Evolutionary conservation across 2,888 invertebrate species (phyloP).

Genomic region (Aethes cnicana): DNA sequence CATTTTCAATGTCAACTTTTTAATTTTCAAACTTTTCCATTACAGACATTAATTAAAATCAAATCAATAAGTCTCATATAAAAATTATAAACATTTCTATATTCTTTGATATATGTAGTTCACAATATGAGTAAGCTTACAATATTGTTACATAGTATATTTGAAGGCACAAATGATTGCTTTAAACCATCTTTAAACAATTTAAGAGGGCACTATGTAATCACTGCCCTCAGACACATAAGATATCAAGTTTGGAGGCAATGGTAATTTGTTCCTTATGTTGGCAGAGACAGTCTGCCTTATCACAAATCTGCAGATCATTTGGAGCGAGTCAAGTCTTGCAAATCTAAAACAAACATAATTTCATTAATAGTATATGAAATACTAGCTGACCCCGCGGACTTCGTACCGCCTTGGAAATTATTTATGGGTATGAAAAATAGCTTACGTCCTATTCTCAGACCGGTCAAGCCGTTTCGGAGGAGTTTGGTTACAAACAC

Average conservation of each 20-base stretch:
- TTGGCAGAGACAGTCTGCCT: slow-evolving; percentile 86
- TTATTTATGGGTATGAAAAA: too few relatives aligned
- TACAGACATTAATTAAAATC: slow-evolving; percentile 48
- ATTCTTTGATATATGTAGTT: slow-evolving; percentile 33
- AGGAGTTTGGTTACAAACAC: too few relatives aligned
- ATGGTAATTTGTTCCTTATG: slow-evolving; percentile 86
- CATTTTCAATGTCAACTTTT: background rate
- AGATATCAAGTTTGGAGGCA: slow-evolving; percentile 78
- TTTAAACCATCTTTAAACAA: slow-evolving; percentile 36
- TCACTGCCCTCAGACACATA: slow-evolving; percentile 75
- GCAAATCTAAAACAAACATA: slow-evolving; percentile 82
- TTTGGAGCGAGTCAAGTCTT: slow-evolving; percentile 85
- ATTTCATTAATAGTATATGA: slow-evolving; percentile 3
- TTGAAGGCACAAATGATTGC: slow-evolving; percentile 53
- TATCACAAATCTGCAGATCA: slow-evolving; percentile 89
- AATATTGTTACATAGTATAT: slow-evolving; percentile 42
- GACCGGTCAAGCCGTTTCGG: too few relatives aligned
- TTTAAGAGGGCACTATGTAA: slow-evolving; percentile 72
- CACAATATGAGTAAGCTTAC: slow-evolving; percentile 39
- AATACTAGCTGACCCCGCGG: too few relatives aligned
- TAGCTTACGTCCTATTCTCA: too few relatives aligned
- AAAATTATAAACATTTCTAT: slow-evolving; percentile 54
- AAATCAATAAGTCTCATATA: slow-evolving; percentile 56
- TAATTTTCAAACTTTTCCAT: slow-evolving; percentile 40
- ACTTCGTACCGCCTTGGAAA: too few relatives aligned